Conservation (phyloP, 2,113 vertebrate species). For the Felis catus region DNA sequence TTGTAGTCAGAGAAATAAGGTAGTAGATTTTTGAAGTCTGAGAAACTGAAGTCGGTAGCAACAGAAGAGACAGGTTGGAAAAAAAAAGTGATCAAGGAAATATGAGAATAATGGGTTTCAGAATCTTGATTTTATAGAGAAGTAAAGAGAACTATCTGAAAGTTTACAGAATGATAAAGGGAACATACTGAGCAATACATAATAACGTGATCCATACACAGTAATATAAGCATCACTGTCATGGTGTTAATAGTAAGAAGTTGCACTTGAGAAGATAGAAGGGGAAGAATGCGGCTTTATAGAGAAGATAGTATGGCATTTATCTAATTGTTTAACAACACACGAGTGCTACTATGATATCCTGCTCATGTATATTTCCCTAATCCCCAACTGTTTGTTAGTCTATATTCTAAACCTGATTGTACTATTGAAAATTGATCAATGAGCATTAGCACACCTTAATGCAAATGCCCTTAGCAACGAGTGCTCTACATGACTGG, state of each 20-base stretch:
- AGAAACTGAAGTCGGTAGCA: neutral
- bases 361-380: neutral
- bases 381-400: neutral
- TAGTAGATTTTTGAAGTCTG: neutral
- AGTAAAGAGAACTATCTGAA: neutral
- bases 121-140: neutral
- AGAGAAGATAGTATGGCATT: neutral
- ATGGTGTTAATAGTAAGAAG: neutral
- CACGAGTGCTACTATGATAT: neutral
- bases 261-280: neutral
- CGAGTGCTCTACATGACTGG: neutral
- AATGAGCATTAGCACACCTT: neutral
- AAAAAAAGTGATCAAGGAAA: neutral
- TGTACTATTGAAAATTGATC: neutral
- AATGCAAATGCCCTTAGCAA: neutral
- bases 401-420: neutral
- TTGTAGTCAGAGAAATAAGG: neutral
- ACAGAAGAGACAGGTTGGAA: neutral
- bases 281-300: neutral
- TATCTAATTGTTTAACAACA: neutral
- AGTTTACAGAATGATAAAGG: neutral
- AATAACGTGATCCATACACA: neutral
- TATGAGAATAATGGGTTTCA: neutral
- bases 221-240: rapidly evolving
- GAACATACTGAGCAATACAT: neutral